A percentile compares a stretch with the other conserved stretches of the same genome.
Evolutionary conservation across 2,113 vertebrate species (phyloP).

Genomic region (Clinocottus analis): DNA sequence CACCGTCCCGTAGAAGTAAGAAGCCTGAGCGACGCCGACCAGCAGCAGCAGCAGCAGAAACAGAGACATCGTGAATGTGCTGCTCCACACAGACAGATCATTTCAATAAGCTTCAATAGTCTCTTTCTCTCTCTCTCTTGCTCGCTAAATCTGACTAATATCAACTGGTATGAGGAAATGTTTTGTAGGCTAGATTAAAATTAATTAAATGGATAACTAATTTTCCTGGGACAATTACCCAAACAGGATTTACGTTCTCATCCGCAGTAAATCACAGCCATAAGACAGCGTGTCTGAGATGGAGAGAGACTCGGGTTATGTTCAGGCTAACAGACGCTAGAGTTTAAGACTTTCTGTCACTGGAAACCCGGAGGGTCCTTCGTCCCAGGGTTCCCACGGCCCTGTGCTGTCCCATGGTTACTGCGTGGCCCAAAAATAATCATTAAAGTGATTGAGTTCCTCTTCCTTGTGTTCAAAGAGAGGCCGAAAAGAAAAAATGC

Average conservation of each 20-base stretch:
- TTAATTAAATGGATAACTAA: not conserved
- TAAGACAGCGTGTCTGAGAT: no score
- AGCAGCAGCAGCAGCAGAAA: constrained; percentile 39
- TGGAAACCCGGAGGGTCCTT: no score
- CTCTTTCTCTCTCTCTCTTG: not conserved
- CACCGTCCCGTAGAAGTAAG: constrained; percentile 28
- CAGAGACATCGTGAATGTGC: constrained; percentile 5
- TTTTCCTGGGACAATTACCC: no score
- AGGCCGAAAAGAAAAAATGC: not conserved
- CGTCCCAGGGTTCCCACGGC: no score
- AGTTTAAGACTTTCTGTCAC: no score
- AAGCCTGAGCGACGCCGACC: not conserved
- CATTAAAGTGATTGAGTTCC: not conserved
- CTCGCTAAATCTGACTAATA: not conserved
- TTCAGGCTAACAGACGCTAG: no score
- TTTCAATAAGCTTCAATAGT: no score
- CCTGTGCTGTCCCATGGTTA: no score
- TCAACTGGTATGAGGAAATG: not conserved
- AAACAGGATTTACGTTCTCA: no score
- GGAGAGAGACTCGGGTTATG: no score
- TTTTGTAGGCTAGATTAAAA: not conserved
- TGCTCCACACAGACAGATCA: not conserved
- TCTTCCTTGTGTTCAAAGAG: not conserved
- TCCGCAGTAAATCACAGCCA: no score
- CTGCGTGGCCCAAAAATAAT: not conserved